Evolutionary conservation across 1,140 invertebrate genomes (phyloP).

Genomic region (Wiebesia pumilae): DNA sequence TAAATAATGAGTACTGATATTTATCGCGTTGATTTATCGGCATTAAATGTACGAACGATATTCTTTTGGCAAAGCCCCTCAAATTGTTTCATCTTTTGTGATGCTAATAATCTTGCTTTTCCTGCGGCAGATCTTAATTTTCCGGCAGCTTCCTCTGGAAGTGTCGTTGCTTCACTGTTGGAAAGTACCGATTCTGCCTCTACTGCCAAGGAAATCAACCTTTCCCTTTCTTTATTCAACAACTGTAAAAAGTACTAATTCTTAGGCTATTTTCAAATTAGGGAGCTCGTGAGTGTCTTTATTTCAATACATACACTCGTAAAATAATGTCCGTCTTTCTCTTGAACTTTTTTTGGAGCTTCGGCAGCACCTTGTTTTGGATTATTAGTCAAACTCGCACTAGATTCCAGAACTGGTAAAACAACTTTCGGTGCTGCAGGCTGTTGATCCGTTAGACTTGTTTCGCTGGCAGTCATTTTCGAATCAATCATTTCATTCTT

Average conservation of each 20-base stretch:
- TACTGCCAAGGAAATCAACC: constrained; percentile 81
- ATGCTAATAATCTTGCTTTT: constrained; percentile 90
- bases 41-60: constrained; percentile 78
- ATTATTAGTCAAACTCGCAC: constrained; percentile 61
- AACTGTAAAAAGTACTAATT: constrained; percentile 73
- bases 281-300: not conserved
- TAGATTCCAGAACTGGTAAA: constrained; percentile 69
- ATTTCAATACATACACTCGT: constrained; percentile 68
- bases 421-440: constrained; percentile 74
- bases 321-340: constrained; percentile 86
- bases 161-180: constrained; percentile 55
- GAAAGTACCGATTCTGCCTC: constrained; percentile 81
- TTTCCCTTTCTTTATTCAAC: constrained; percentile 82
- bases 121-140: constrained; percentile 91
- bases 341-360: constrained; percentile 58
- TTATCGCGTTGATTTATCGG: not conserved
- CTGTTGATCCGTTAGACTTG: constrained; percentile 71
- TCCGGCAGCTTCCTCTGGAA: constrained; percentile 87
- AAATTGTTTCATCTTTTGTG: constrained; percentile 97
- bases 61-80: constrained; percentile 89
- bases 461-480: constrained; percentile 59
- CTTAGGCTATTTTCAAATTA: not conserved
- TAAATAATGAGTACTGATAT: not conserved
- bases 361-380: constrained; percentile 57
- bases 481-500: constrained; percentile 48